phyloP scores from a whole-genome alignment of 2,797 vertebrate species.

The Arnoldichthys spilopterus region DNA sequence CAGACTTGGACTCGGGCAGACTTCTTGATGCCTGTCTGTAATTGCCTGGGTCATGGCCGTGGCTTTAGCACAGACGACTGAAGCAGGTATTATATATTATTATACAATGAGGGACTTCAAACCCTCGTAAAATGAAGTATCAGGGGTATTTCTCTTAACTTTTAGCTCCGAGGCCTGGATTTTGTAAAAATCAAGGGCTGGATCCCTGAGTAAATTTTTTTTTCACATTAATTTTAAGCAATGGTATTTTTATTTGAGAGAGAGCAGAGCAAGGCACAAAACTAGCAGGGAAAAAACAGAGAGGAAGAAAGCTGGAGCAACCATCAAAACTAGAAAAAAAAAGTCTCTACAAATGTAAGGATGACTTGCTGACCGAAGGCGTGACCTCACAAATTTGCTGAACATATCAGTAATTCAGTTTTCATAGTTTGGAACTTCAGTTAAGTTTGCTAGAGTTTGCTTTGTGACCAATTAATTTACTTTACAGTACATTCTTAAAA shows the following conservation, averaged over 20 bases:
- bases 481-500: no score
- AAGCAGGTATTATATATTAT: slow-evolving; percentile 78
- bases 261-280: slow-evolving; percentile 66
- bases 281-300: slow-evolving; percentile 34
- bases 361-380: not conserved
- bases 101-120: slow-evolving; percentile 74
- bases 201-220: slow-evolving; percentile 51
- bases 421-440: not conserved
- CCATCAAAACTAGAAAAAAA: slow-evolving; percentile 25
- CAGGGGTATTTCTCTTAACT: slow-evolving; percentile 72
- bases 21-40: slow-evolving; percentile 76
- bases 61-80: slow-evolving; percentile 72
- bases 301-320: slow-evolving; percentile 26
- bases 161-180: slow-evolving; percentile 73
- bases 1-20: slow-evolving; percentile 62
- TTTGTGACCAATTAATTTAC: no score
- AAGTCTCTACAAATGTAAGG: slow-evolving; percentile 8
- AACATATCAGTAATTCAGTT: not conserved
- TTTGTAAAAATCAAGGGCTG: slow-evolving; percentile 75
- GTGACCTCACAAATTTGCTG: not conserved
- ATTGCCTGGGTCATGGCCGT: slow-evolving; percentile 77
- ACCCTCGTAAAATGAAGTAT: slow-evolving; percentile 74
- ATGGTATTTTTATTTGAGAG: slow-evolving; percentile 71
- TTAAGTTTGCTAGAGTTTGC: not conserved
- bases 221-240: slow-evolving; percentile 71